These are phyloP conservation scores for Hylaeus anthracinus DNA, from an alignment of 1,140 invertebrate species.

Conservation along the genomic window DNA sequence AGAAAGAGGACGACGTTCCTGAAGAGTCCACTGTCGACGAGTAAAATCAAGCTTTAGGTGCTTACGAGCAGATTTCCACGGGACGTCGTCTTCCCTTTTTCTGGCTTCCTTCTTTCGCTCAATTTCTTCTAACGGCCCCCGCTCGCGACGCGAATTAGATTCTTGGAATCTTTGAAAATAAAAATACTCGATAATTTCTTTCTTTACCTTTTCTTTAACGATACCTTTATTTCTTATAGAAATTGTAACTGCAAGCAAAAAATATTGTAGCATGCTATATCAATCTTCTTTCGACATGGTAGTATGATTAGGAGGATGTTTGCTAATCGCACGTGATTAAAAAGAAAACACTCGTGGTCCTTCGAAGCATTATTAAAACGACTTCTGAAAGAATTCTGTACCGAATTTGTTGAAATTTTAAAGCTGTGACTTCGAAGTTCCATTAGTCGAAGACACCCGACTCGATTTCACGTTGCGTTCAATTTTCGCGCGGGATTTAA, in stretches of 20 bases:
- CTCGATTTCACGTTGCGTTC: background rate
- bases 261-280: too few species aligned
- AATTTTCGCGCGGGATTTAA: background rate
- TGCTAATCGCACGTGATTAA: too few species aligned
- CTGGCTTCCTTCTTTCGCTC: constrained; percentile 23
- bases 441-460: too few species aligned
- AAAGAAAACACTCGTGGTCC: too few species aligned
- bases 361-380: too few species aligned
- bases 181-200: background rate
- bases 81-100: background rate
- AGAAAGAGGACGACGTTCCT: background rate
- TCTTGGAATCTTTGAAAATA: constrained; percentile 20
- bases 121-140: constrained; percentile 38
- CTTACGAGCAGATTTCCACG: constrained; percentile 33
- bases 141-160: constrained; percentile 8
- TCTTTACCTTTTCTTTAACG: too few species aligned
- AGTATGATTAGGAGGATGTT: too few species aligned
- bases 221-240: too few species aligned
- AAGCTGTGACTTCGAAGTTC: background rate
- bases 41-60: constrained; percentile 10
- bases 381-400: too few species aligned
- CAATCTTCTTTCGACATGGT: too few species aligned
- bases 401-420: too few species aligned
- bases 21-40: background rate
- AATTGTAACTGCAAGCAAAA: too few species aligned